Percentiles rank a stretch among this genome's conserved stretches.
phyloP scores from a whole-genome alignment of 2,113 vertebrate genomes.

The Ciconia maguari region DNA sequence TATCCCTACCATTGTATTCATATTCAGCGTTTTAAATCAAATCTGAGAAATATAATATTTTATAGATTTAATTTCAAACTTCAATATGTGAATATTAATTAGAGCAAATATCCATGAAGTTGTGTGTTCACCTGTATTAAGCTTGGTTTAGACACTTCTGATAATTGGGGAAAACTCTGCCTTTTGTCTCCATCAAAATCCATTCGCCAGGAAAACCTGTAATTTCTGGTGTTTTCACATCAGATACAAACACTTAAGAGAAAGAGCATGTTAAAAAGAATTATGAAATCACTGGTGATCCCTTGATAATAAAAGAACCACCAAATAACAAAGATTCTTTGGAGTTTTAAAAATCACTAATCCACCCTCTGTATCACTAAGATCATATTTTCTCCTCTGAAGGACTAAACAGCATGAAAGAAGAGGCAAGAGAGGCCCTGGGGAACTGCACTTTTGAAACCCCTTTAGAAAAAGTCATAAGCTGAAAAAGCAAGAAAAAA shows the following conservation, averaged over 20 bases:
- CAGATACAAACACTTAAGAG: not conserved
- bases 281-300: not conserved
- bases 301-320: not conserved
- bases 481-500: not conserved
- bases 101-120: not conserved
- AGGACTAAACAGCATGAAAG: not conserved
- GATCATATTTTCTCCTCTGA: not conserved
- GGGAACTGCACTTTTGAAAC: not conserved
- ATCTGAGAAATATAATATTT: not conserved
- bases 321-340: not conserved
- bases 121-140: not conserved
- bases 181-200: not conserved
- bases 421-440: not conserved
- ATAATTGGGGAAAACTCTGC: not conserved
- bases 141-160: not conserved
- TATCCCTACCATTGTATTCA: not conserved
- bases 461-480: constrained; percentile 7
- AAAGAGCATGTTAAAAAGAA: not conserved
- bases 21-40: not conserved
- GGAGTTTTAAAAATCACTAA: not conserved
- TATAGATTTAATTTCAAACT: not conserved
- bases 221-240: not conserved
- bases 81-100: not conserved
- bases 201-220: not conserved
- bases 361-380: not conserved